These are phyloP conservation scores for Enhydra lutris DNA, from an alignment of 2,113 vertebrate genomes.

Conservation along the genomic window DNA sequence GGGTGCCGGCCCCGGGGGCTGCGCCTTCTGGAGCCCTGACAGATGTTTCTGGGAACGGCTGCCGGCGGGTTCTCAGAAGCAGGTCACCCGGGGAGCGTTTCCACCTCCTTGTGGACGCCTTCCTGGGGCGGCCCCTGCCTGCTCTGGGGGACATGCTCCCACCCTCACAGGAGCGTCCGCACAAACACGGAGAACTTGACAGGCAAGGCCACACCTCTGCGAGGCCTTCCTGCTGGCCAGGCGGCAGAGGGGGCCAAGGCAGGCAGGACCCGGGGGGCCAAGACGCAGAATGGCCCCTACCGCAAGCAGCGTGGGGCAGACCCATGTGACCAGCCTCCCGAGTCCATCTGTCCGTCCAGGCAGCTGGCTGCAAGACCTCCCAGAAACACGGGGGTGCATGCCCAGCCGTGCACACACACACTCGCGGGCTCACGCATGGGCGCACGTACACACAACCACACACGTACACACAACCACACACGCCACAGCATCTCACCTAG, in stretches of 20 bases:
- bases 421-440: neutral
- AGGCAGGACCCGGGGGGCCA: neutral
- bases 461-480: neutral
- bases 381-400: neutral
- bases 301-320: neutral
- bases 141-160: neutral
- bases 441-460: no score
- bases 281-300: neutral
- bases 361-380: neutral
- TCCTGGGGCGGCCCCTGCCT: neutral
- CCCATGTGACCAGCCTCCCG: no score
- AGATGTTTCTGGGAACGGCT: neutral
- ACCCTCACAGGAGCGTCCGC: rapidly evolving
- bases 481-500: neutral
- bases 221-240: neutral
- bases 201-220: rapidly evolving
- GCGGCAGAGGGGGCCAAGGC: neutral
- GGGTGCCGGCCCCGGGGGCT: neutral
- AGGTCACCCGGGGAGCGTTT: neutral
- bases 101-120: neutral
- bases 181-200: neutral
- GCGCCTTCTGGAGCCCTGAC: rapidly evolving
- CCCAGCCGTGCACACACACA: rapidly evolving
- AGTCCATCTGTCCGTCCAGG: neutral
- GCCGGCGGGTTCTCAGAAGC: constrained; percentile 4